Evolutionary conservation across 2,888 invertebrate genomes (phyloP), one percentile per base, ranked within the genome.

Genomic region (Dorcus parallelipipedus): DNA sequence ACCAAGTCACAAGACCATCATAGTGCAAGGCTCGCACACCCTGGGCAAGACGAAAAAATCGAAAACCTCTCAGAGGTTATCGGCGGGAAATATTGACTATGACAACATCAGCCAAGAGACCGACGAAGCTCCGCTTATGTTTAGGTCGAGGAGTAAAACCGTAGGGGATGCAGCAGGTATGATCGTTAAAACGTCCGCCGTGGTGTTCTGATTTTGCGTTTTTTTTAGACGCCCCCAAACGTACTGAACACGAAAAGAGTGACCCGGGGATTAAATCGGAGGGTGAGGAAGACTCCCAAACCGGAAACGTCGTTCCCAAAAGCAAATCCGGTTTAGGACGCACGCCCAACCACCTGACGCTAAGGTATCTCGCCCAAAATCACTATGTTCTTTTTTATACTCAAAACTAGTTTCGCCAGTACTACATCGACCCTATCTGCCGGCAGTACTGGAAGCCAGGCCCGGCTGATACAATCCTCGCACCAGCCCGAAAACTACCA

Each of bases 341-440:
- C 75, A 95, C 95, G 71, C 95, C 95, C 75, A 95, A 95, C 85
- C 94, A 95, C 82, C 86, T 95, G 79, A 93, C 93, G 64, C 82
- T 93, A 79, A 89, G 89, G 89, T 89, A 77, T 49, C 33, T 3
- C 14, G 20, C 10, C 14, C 14, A 49, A 49, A 49, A 23, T 38
- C 9, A 14, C 14, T 50, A 10, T 9, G 9, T 10, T 50, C 39
- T 38, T 23, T 23, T 23, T 8, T 10, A 40, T 41, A 57, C 41
- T 40, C 38, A 50, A 48, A 41, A 45, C 38, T 17, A 49, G 17
- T 40, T 59, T 59, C 33, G 80, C 72, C 82, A 94, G 94, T 83
- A 95, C 95, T 73, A 94, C 95, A 69, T 95, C 95, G 72, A 95
- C 95, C 63, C 84, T 95, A 76, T 95, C 94, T 70, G 94, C 94